phyloP scores from a whole-genome alignment of 2,888 invertebrate species.

The Agrochola lota region DNA sequence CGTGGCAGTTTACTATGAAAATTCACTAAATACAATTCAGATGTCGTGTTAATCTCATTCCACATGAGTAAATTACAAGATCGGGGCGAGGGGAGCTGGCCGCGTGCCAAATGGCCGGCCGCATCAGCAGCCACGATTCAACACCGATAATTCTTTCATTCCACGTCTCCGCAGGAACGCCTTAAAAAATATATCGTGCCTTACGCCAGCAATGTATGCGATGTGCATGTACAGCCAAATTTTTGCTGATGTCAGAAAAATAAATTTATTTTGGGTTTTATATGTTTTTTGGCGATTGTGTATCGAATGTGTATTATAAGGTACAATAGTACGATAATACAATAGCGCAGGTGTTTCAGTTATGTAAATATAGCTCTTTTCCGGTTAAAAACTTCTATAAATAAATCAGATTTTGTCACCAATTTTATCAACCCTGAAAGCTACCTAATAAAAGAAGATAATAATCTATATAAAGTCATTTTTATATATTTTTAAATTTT shows the following conservation, averaged over 20 bases:
- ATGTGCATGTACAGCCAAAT: conserved; percentile 40
- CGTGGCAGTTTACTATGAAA: conserved; percentile 69
- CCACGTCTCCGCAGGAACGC: conserved; percentile 73
- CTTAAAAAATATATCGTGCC: conserved; percentile 68
- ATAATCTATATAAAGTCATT: too few species aligned
- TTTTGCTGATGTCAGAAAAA: conserved; percentile 38
- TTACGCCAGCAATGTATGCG: conserved; percentile 59
- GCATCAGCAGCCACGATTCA: conserved; percentile 80
- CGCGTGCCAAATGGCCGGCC: conserved; percentile 82
- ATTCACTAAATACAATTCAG: conserved; percentile 82
- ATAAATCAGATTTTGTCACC: neutral
- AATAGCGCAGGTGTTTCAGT: conserved; percentile 10
- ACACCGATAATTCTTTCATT: conserved; percentile 82
- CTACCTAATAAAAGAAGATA: neutral
- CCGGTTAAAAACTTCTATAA: neutral
- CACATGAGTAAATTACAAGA: conserved; percentile 86
- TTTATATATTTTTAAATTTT: too few species aligned
- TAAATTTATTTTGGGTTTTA: conserved; percentile 22
- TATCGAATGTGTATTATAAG: conserved; percentile 12
- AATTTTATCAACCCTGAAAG: too few species aligned
- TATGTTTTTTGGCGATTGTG: conserved; percentile 24
- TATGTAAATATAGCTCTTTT: neutral
- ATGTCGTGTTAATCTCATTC: conserved; percentile 86
- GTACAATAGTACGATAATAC: neutral
- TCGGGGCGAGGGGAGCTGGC: conserved; percentile 80